These are phyloP conservation scores for Chaenocephalus aceratus DNA, from an alignment of 2,113 vertebrate species.

Conservation along the genomic window DNA sequence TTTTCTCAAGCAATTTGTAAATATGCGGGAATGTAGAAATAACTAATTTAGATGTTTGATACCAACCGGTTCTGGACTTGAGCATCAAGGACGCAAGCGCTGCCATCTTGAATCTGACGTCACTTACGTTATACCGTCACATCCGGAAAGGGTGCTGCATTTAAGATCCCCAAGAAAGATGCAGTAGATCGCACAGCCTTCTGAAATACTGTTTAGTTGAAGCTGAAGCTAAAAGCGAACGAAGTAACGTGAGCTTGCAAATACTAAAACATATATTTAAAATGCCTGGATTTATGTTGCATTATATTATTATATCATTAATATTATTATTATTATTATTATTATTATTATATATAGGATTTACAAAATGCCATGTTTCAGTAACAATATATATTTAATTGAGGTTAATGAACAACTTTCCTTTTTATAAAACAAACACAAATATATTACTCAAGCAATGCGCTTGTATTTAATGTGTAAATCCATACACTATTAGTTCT, in stretches of 20 bases:
- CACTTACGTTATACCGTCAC: slow-evolving; percentile 34
- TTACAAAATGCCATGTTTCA: neutral
- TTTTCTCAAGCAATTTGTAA: too few relatives aligned
- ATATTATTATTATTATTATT: too few relatives aligned
- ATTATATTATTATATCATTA: neutral
- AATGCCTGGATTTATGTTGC: neutral
- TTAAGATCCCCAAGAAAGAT: neutral
- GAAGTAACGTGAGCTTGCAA: neutral
- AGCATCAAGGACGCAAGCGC: slow-evolving; percentile 76
- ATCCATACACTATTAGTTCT: too few relatives aligned
- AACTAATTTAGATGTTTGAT: neutral
- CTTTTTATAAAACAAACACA: neutral
- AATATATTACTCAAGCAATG: neutral
- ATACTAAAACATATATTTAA: neutral
- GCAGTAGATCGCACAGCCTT: fast-evolving
- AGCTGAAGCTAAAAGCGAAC: fast-evolving
- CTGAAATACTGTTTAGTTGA: too few relatives aligned
- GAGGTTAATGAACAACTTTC: too few relatives aligned
- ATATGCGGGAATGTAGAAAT: neutral
- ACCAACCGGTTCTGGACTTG: slow-evolving; percentile 67
- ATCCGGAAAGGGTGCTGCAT: slow-evolving; percentile 19
- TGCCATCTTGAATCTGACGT: slow-evolving; percentile 76
- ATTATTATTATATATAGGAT: neutral
- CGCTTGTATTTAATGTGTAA: neutral
- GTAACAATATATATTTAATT: neutral